Base-by-base conservation (phyloP, 2,888 invertebrate species). In the Ectemnius continuus region DNA sequence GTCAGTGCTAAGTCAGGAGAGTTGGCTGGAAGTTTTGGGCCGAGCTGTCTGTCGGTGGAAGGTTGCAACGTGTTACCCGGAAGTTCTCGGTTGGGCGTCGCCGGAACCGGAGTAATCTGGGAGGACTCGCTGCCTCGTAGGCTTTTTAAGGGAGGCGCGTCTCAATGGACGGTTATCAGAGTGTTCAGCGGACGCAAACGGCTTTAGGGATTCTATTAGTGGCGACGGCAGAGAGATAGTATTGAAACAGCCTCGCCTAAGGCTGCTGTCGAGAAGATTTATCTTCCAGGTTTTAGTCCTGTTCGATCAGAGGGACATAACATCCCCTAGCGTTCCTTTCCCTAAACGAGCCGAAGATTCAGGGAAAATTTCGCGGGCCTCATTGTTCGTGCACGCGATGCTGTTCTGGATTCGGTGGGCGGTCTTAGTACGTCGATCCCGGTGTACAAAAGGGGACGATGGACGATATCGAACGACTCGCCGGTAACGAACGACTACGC, bases 131-230 rank as follows among this genome's bases (percentile, higher is more conserved):
- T 20, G 16, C n/a, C 18, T 47, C 16, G 46, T 23, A 20, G 8
- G 60, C 62, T 61, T 72, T 76, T 78, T 73, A 65, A 70, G 59
- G 57, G 67, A 66, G 70, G 73, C 73, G 60, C 64, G 60, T 52
- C 59, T 74, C 72, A 78, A 74, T 78, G 68, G 70, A 63, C 72
- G 65, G 65, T 70, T 71, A 80, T 78, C 73, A 70, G 61, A 52
- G 8, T 20, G 11, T 28, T 72, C 65, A 78, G 71, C 71, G 70
- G 64, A 20, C 58, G 67, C 73, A 57, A 80, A 74, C 75, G 74
- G 78, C 75, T 72, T 74, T 64, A 20, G 62, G 76, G 78, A 78
- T 73, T 78, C 70, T 64, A 73, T 73, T 76, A 70, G 26, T 47
- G 56, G 23, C 48, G 61, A 48, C 67, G 23, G 16, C 47, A 66